Base-by-base conservation (phyloP, 2,113 vertebrate genomes). In the Garra rufa region DNA sequence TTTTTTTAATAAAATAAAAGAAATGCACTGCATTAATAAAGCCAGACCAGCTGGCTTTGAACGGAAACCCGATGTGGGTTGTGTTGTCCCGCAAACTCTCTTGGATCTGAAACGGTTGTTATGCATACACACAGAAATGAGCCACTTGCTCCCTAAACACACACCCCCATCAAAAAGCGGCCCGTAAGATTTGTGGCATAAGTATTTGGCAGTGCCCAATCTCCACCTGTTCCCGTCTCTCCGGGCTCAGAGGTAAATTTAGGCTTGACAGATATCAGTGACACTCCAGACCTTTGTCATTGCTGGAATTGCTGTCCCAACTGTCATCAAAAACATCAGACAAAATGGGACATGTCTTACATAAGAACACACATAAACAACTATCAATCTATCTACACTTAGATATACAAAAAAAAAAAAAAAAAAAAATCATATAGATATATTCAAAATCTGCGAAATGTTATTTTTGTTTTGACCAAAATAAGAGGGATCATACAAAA, bases 11-110 rank as follows among this genome's bases (percentile, higher is more conserved):
- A 89, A 24, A 78, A 15, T 73, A 79, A 91, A 92, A 90, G 84
- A 90, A 92, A 94, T 93, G 93, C 86, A 93, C 94, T 89, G 92
- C 93, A 94, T 92, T 91, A 85, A 96, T 96, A 96, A 99, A 99
- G 98, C 98, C 98, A 99, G 98, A 97, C 98, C 98, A 99, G 98
- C 98, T 99, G 98, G 98, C 98, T 99, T 98, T 97, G 96, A 96
- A 97, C 95, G 96, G 96, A 95, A 97, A 96, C 95, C 97, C 90
- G 94, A 95, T 95, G 94, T 97, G 97, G 96, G 95, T 95, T 93
- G 94, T 91, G 91, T 91, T 92, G 91, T 90, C 89, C 93, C 94
- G 93, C 90, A 92, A 94, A 96, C 95, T 95, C 94, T 90, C 94
- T 95, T 95, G 95, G 92, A 95, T 95, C 94, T 90, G 93, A 95